phyloP scores from a whole-genome alignment of 2,888 invertebrate genomes.

The Nemotelus nigrinus region DNA sequence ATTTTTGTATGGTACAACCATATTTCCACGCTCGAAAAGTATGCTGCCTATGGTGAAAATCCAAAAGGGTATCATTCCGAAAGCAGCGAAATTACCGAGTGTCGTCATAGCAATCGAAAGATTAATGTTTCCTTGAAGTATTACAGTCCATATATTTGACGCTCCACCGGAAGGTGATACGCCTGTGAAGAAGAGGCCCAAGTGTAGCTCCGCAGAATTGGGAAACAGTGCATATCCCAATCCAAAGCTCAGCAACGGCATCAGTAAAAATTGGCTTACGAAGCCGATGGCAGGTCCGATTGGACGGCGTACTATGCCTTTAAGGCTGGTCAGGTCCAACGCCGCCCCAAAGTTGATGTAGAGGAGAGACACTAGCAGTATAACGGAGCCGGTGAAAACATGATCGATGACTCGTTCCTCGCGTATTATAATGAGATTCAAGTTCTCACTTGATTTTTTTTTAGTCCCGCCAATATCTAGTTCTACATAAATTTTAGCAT shows the following conservation, averaged over 20 bases:
- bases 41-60: constrained; percentile 83
- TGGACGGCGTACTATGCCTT: constrained; percentile 74
- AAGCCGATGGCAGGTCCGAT: constrained; percentile 83
- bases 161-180: constrained; percentile 94
- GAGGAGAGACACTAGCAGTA: constrained; percentile 78
- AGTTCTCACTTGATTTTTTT: constrained; percentile 54
- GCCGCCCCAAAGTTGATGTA: constrained; percentile 94
- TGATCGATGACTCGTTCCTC: constrained; percentile 75
- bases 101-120: constrained; percentile 96
- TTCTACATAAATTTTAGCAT: constrained; percentile 57
- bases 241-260: constrained; percentile 86
- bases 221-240: constrained; percentile 79
- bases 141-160: constrained; percentile 94
- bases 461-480: constrained; percentile 54
- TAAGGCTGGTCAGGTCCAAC: constrained; percentile 78
- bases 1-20: constrained; percentile 80
- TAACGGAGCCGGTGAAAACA: constrained; percentile 80
- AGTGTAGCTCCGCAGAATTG: constrained; percentile 73
- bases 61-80: constrained; percentile 94
- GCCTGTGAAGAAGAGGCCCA: constrained; percentile 90
- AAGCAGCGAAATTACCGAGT: constrained; percentile 85
- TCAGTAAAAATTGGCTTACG: constrained; percentile 79
- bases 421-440: constrained; percentile 71
- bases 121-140: constrained; percentile 91
- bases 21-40: constrained; percentile 77